Conservation (phyloP, 2,888 invertebrate species). For the Resseliella maxima region DNA sequence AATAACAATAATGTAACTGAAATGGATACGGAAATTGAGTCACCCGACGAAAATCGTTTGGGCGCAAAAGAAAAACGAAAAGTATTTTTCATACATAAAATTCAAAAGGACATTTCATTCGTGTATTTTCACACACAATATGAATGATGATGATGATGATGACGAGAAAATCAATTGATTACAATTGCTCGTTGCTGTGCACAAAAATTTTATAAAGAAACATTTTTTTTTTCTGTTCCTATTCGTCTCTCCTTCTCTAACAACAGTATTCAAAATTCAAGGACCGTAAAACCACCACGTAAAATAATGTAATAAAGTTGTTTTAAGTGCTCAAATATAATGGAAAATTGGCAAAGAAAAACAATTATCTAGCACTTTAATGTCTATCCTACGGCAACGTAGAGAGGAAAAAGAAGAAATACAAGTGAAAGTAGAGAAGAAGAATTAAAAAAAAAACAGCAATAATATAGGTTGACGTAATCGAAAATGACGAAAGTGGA, state of each 20-base stretch:
- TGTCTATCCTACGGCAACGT: slow-evolving; percentile 33
- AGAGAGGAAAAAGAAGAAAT: background rate
- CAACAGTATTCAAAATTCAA: background rate
- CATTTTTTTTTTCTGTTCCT: too few relatives aligned
- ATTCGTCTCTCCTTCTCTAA: background rate
- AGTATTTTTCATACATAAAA: too few relatives aligned
- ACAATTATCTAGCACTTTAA: slow-evolving; percentile 15
- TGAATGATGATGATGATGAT: too few relatives aligned
- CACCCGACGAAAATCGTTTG: too few relatives aligned
- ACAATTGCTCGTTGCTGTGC: background rate
- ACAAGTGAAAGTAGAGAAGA: too few relatives aligned
- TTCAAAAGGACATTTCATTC: too few relatives aligned
- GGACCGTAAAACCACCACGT: background rate
- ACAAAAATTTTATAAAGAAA: too few relatives aligned
- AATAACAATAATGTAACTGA: background rate
- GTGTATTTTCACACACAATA: too few relatives aligned
- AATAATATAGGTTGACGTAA: slow-evolving; percentile 4
- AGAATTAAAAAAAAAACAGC: background rate
- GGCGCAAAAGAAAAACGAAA: too few relatives aligned
- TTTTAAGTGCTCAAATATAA: slow-evolving; percentile 16
- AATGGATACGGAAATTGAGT: too few relatives aligned
- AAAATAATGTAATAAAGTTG: slow-evolving; percentile 30
- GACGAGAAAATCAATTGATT: background rate
- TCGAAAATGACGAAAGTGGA: slow-evolving; percentile 15
- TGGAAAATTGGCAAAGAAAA: slow-evolving; percentile 16